Base-by-base conservation (phyloP, 2,797 vertebrate species). In the Hybognathus amarus region DNA sequence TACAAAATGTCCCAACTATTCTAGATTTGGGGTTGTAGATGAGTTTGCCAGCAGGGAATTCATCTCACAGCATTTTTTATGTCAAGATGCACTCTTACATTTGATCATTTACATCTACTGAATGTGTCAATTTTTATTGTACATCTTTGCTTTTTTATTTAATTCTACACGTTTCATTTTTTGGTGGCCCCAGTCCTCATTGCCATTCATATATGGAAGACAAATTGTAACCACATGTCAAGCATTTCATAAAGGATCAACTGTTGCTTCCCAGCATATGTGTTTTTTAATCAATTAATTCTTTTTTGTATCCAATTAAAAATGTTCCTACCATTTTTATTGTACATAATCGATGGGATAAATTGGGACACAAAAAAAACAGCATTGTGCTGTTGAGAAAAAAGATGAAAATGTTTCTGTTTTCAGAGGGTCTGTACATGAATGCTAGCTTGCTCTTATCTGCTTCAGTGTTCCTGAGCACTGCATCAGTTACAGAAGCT, bases 331-430 rank as follows among this genome's bases (percentile, higher is more conserved):
- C 54, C 22, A 59, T 59, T 84, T 77, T 27, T 83, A 50, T 71
- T 86, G 87, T 88, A 88, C 71, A 86, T 85, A 85, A 78, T 50
- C 70, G 45, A 66, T 86, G 85, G 80, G 40, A 59, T 61, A 68
- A 70, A 76, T 17, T 74, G 69, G 77, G 59, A 84, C 76, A 77
- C 38, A 33, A 45, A 74, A 38, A 71, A 71, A 81, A 68, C 27
- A 71, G 82, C 54, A 63, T 71, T 82, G 75, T 77, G 50, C 66
- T 45, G 77, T 77, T 81, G 11, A 64, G n/a, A 83, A 36, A 36
- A 77, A 78, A 56, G 20, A 76, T 20, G 22, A 74, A 76, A 79
- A 79, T 71, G 64, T 79, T 30, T 83, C 63, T 76, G 59, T 77
- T 77, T 69, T 83, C 63, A 77, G 85, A 81, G 52, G 67, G 47